These are phyloP conservation scores for Physocephala rufipes DNA, from an alignment of 2,888 invertebrate species.

Conservation along the genomic window DNA sequence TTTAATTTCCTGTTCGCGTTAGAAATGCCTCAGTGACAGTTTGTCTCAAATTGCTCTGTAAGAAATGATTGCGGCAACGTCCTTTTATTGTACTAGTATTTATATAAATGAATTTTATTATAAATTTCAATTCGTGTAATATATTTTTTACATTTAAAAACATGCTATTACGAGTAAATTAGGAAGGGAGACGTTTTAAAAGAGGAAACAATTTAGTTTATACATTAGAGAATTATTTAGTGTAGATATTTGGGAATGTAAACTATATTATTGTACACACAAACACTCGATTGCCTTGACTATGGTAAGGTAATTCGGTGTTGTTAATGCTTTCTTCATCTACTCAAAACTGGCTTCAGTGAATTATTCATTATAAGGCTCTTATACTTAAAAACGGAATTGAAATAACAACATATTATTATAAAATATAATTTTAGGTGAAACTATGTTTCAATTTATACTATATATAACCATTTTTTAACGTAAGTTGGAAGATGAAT, in stretches of 20 bases:
- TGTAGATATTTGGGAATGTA: slow-evolving; percentile 4
- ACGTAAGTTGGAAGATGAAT: slow-evolving; percentile 1
- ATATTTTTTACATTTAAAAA: slow-evolving; percentile 17
- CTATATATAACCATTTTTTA: not conserved
- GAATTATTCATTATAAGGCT: too few species aligned
- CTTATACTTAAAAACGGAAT: slow-evolving; percentile 15
- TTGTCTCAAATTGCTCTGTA: not conserved
- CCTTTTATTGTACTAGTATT: slow-evolving; percentile 20
- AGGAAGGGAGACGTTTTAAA: too few species aligned
- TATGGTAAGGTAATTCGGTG: not conserved
- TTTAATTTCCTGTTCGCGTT: too few species aligned
- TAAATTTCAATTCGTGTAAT: slow-evolving; percentile 26
- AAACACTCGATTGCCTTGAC: not conserved
- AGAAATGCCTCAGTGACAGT: not conserved
- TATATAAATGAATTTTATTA: slow-evolving; percentile 19
- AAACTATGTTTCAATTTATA: not conserved
- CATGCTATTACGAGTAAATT: slow-evolving; percentile 14
- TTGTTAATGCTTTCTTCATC: too few species aligned
- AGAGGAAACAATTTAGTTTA: slow-evolving; percentile 2
- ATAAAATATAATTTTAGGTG: too few species aligned
- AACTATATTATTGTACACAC: slow-evolving; percentile 10
- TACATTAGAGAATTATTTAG: slow-evolving; percentile 22
- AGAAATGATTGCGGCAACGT: not conserved
- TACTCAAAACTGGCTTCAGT: not conserved
- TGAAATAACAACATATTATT: too few species aligned